Percentiles rank a stretch among this genome's conserved stretches.
These are phyloP conservation scores for Caradrina clavipalpis DNA, from an alignment of 2,888 invertebrate species.

Conservation along the genomic window DNA sequence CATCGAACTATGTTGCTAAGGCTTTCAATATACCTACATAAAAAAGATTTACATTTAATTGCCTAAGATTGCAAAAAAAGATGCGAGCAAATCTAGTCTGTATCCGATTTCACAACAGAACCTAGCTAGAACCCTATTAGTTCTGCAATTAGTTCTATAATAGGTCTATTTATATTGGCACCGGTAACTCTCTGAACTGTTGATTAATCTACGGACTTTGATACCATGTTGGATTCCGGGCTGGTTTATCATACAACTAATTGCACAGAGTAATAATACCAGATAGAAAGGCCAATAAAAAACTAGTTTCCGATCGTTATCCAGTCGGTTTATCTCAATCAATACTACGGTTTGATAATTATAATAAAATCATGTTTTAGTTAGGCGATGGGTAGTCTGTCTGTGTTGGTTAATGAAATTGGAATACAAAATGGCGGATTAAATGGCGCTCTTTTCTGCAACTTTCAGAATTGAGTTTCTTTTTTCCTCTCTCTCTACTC, in stretches of 20 bases:
- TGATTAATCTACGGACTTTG: slow-evolving; percentile 57
- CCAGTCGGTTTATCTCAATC: slow-evolving; percentile 63
- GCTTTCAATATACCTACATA: slow-evolving; percentile 11
- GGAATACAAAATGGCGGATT: slow-evolving; percentile 37
- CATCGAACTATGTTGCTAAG: slow-evolving; percentile 21
- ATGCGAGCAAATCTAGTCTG: slow-evolving; percentile 26
- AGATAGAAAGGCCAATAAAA: slow-evolving; percentile 70
- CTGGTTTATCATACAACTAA: slow-evolving; percentile 67
- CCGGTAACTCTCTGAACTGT: slow-evolving; percentile 45
- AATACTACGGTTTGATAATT: slow-evolving; percentile 42
- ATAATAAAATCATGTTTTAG: slow-evolving; percentile 64
- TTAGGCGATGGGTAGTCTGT: slow-evolving; percentile 56
- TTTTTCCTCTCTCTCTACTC: no score
- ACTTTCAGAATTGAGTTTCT: no score
- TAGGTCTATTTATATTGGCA: slow-evolving; percentile 50
- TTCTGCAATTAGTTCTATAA: slow-evolving; percentile 42
- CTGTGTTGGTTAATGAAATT: slow-evolving; percentile 55
- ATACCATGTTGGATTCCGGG: slow-evolving; percentile 54
- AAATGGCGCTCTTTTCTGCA: slow-evolving; percentile 35
- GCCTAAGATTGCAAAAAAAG: slow-evolving; percentile 35
- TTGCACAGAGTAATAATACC: slow-evolving; percentile 68
- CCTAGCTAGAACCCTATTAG: slow-evolving; percentile 37
- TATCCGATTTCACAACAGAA: slow-evolving; percentile 33
- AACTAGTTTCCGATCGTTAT: slow-evolving; percentile 69
- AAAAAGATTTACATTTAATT: slow-evolving; percentile 47